Conservation (phyloP, 2,113 vertebrate species). For the Ictalurus furcatus region DNA sequence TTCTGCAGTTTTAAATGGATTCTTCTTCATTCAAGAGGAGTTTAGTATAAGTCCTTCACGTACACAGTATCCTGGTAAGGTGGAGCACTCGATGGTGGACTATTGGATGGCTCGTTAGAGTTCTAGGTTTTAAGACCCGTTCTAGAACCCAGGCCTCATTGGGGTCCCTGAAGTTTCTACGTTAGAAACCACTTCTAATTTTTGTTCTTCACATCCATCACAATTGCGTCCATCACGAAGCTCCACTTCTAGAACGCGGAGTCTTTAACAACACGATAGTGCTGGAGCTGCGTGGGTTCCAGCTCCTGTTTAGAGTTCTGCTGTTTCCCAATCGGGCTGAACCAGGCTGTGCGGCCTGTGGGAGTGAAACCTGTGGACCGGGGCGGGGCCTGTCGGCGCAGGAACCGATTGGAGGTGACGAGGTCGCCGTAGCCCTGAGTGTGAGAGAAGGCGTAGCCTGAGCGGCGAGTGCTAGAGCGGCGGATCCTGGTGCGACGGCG, state of each 20-base stretch:
- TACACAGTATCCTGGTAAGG: background rate
- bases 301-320: constrained; percentile 65
- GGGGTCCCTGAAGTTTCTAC: background rate
- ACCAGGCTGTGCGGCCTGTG: constrained; percentile 72
- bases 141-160: background rate
- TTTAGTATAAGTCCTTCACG: background rate
- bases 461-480: constrained; percentile 79
- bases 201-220: background rate
- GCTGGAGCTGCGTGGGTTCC: constrained; percentile 72
- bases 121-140: background rate
- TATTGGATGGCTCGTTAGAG: background rate
- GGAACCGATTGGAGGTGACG: constrained; percentile 85
- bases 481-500: constrained; percentile 66
- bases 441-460: constrained; percentile 94
- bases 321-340: constrained; percentile 69
- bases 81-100: background rate
- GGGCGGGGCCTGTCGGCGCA: constrained; percentile 64
- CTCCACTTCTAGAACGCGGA: constrained; percentile 18
- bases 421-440: constrained; percentile 88
- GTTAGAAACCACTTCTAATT: background rate
- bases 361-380: constrained; percentile 60
- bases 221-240: background rate
- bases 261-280: constrained; percentile 64
- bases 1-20: background rate
- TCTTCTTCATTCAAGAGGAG: background rate